These are phyloP conservation scores for Acanthochromis polyacanthus DNA, from an alignment of 2,113 vertebrate genomes.

Conservation along the genomic window DNA sequence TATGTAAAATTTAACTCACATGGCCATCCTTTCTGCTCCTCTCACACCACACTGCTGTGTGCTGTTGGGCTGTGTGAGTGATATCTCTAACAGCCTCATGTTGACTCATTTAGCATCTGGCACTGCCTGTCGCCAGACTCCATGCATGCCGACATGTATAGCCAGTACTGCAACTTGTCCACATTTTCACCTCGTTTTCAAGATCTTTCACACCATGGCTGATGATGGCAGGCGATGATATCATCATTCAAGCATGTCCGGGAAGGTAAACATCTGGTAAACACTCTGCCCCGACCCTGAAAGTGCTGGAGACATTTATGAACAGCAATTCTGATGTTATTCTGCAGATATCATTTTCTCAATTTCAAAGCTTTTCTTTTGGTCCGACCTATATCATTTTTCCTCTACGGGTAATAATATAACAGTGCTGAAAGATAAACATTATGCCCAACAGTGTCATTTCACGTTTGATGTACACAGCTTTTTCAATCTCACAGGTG, in stretches of 20 bases:
- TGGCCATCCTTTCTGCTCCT: constrained; percentile 5
- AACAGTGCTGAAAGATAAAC: constrained; percentile 43
- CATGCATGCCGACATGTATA: constrained; percentile 15
- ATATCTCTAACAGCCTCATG: constrained; percentile 70
- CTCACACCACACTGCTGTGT: constrained; percentile 7
- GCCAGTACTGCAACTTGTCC: constrained; percentile 23
- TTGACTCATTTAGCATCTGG: constrained; percentile 82
- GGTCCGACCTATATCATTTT: constrained; percentile 39
- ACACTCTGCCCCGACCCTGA: background rate
- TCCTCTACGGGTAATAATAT: constrained; percentile 38
- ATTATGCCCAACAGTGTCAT: constrained; percentile 48
- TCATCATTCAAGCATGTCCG: constrained; percentile 32
- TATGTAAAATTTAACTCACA: constrained; percentile 38
- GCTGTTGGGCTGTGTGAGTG: constrained; percentile 55
- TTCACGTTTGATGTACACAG: constrained; percentile 42
- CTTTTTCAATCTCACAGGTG: constrained; percentile 47
- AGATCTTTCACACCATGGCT: constrained; percentile 60
- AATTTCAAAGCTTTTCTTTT: constrained; percentile 38
- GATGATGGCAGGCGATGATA: constrained; percentile 49
- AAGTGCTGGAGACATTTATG: constrained; percentile 39
- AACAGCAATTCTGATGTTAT: constrained; percentile 50
- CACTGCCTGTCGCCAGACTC: constrained; percentile 50
- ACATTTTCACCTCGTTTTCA: constrained; percentile 63
- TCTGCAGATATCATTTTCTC: constrained; percentile 45
- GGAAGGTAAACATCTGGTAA: constrained; percentile 50